These are phyloP conservation scores for Tachina fera DNA, from an alignment of 2,888 invertebrate genomes.

Conservation along the genomic window DNA sequence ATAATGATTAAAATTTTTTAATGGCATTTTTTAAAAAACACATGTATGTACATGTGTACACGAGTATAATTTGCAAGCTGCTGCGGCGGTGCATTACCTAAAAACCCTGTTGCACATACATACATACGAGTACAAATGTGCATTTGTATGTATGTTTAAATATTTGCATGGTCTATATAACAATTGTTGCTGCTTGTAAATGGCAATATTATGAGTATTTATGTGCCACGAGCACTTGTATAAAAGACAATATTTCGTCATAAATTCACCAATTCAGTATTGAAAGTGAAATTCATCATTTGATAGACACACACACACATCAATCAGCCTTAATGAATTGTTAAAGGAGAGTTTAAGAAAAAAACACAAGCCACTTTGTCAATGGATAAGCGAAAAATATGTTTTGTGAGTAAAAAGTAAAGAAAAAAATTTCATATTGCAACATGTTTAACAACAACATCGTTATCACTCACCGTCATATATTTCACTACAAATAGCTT, in stretches of 20 bases:
- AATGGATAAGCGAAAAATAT: constrained; percentile 39
- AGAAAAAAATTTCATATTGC: constrained; percentile 40
- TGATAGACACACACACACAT: background rate
- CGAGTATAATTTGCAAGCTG: background rate
- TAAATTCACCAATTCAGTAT: constrained; percentile 50
- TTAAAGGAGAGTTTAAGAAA: constrained; percentile 40
- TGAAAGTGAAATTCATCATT: constrained; percentile 63
- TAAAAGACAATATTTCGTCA: constrained; percentile 51
- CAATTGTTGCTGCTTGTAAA: background rate
- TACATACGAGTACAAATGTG: background rate
- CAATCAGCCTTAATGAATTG: constrained; percentile 12
- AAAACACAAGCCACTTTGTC: constrained; percentile 43
- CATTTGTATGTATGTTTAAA: background rate
- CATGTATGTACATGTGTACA: background rate
- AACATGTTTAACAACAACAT: constrained; percentile 59
- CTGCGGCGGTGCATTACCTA: constrained; percentile 35
- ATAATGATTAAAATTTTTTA: constrained; percentile 57
- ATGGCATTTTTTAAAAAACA: constrained; percentile 30
- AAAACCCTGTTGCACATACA: constrained; percentile 51
- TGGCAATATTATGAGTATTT: constrained; percentile 45
- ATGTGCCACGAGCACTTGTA: constrained; percentile 32
- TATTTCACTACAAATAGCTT: constrained; percentile 31
- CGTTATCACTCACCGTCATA: constrained; percentile 24
- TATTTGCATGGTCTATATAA: constrained; percentile 27
- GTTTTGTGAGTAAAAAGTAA: constrained; percentile 3